Conservation (phyloP, 2,113 vertebrate genomes). For the Nothobranchius kuhntae region DNA sequence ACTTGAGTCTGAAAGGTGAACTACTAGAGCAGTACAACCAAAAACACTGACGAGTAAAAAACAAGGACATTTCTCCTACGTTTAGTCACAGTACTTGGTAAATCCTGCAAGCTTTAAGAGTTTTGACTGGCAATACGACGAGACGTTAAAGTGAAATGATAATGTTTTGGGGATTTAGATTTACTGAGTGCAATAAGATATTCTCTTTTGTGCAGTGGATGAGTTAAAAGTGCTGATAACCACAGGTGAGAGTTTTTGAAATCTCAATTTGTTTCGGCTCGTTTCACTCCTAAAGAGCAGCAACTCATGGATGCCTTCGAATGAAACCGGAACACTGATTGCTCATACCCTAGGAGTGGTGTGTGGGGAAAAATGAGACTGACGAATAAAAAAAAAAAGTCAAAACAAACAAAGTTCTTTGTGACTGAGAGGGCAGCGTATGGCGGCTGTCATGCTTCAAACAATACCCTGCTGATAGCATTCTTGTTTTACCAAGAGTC, state of each 20-base stretch:
- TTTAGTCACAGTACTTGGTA: conserved; percentile 35
- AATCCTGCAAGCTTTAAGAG: conserved; percentile 11
- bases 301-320: neutral
- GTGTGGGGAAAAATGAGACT: conserved; percentile 7
- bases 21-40: conserved; percentile 9
- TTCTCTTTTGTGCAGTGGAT: conserved; percentile 2
- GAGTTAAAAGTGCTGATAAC: conserved; percentile 27
- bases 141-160: neutral
- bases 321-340: conserved; percentile 20
- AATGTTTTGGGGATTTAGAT: neutral
- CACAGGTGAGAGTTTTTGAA: conserved; percentile 5
- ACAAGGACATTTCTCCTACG: conserved; percentile 1
- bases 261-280: neutral
- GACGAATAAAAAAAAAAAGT: neutral
- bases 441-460: conserved; percentile 47
- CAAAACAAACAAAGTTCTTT: conserved; percentile 52
- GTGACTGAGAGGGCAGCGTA: conserved; percentile 33
- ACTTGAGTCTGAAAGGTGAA: conserved; percentile 29
- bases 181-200: conserved; percentile 27
- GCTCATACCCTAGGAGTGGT: conserved; percentile 24
- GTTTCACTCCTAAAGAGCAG: neutral
- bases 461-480: conserved; percentile 40
- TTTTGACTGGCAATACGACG: conserved; percentile 16
- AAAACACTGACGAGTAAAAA: neutral
- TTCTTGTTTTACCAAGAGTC: conserved; percentile 31